These are phyloP conservation scores for Griposia aprilina DNA, from an alignment of 2,888 invertebrate genomes.

Conservation along the genomic window DNA sequence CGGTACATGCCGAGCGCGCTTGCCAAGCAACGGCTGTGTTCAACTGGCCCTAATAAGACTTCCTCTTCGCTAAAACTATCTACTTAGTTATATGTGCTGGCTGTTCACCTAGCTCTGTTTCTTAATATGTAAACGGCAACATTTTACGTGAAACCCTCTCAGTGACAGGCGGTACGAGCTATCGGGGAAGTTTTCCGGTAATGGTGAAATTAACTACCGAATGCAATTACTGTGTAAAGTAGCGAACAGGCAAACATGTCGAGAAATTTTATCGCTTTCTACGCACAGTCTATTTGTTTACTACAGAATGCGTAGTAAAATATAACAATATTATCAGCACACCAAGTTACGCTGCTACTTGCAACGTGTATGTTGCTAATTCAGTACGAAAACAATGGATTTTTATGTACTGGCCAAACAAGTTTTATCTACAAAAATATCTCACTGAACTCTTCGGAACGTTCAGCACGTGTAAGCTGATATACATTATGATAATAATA, in stretches of 20 bases:
- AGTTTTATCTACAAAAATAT: slow-evolving; percentile 15
- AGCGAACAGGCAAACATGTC: slow-evolving; percentile 69
- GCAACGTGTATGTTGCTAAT: slow-evolving; percentile 50
- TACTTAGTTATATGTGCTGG: slow-evolving; percentile 16
- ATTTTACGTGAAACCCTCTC: slow-evolving; percentile 50
- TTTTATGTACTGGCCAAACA: slow-evolving; percentile 12
- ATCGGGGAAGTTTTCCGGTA: slow-evolving; percentile 74
- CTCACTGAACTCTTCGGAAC: slow-evolving; percentile 9
- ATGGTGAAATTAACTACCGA: slow-evolving; percentile 78
- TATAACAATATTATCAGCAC: slow-evolving; percentile 65
- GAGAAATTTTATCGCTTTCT: slow-evolving; percentile 83
- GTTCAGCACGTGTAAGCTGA: slow-evolving; percentile 11
- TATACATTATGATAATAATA: slow-evolving; percentile 13
- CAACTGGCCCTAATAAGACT: slow-evolving; percentile 67
- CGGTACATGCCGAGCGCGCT: slow-evolving; percentile 39
- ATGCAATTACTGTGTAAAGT: slow-evolving; percentile 78
- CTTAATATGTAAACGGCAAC: slow-evolving; percentile 4
- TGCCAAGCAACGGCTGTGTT: slow-evolving; percentile 41
- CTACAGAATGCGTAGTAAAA: slow-evolving; percentile 71
- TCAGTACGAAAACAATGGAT: slow-evolving; percentile 13
- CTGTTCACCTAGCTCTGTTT: slow-evolving; percentile 32
- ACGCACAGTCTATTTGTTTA: slow-evolving; percentile 75
- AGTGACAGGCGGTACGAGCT: slow-evolving; percentile 63
- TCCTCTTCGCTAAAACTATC: slow-evolving; percentile 54
- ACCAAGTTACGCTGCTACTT: slow-evolving; percentile 59